These are phyloP conservation scores for Setophaga petechia DNA, from an alignment of 2,113 vertebrate genomes.

Conservation along the genomic window DNA sequence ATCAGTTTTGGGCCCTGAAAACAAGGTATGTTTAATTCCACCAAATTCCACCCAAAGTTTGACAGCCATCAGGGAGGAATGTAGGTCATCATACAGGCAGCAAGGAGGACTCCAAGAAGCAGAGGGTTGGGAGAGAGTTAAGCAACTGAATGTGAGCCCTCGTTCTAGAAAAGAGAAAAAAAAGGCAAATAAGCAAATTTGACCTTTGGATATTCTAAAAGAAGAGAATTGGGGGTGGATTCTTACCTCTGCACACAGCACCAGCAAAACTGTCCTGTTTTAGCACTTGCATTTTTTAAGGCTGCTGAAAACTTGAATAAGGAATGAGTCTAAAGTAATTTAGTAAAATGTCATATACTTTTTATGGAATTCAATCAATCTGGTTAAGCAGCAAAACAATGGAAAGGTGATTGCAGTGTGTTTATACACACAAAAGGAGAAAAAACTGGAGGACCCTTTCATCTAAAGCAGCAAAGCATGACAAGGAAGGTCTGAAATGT, in stretches of 20 bases:
- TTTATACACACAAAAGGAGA: neutral
- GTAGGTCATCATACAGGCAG: fast-evolving
- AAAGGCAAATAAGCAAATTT: neutral
- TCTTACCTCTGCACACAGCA: neutral
- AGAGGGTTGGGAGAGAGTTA: neutral
- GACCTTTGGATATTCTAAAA: constrained; percentile 1
- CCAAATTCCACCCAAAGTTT: neutral
- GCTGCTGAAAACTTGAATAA: neutral
- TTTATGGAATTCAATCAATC: neutral
- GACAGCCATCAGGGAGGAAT: neutral
- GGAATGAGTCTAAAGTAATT: neutral
- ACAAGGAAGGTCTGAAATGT: neutral
- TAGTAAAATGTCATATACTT: neutral
- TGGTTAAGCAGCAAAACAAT: neutral
- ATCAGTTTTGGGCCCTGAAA: neutral
- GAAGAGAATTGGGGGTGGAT: neutral
- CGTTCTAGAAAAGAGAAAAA: neutral
- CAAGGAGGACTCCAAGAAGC: neutral
- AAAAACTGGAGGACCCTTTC: neutral
- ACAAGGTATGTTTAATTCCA: neutral
- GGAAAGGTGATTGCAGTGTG: neutral
- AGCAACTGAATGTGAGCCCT: neutral
- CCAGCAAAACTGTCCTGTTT: neutral
- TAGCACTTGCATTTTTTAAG: neutral
- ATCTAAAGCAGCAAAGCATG: neutral